Evolutionary conservation across 2,888 invertebrate species (phyloP), one percentile per base, ranked within the genome.

Genomic region (Caenorhabditis sp.): DNA sequence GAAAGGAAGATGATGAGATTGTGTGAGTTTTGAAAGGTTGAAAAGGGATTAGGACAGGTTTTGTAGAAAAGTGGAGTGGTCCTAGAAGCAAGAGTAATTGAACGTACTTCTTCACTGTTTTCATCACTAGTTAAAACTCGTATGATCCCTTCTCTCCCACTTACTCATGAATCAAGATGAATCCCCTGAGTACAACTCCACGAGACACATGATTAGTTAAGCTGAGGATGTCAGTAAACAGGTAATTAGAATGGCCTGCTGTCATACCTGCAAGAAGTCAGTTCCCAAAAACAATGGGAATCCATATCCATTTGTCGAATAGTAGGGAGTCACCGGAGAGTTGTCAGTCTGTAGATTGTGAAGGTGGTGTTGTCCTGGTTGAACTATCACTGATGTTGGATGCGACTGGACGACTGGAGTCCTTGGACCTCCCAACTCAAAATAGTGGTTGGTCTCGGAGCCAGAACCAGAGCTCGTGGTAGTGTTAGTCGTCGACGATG

Each of bases 341-440:
- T 10, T 54, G 22, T 68, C 54, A 14, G 14, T 54, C n/a, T 68
- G 68, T 41, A 12, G 68, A 54, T 68, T 54, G 5, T 66, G 58
- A 31, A 61, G 68, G 41, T 35, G 49, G 8, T 68, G 58, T 19
- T 68, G 59, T 44, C 75, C 44, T 12, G 76, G 76, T 19, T 68
- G 76, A 19, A 76, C 75, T 19, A 77, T 77, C 12, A 77, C 76
- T 5, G 76, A 77, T 24, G 76, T 77, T n/a, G 44, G 76, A 49
- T 77, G 75, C 0, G 49, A 47, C 58, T 70, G 61, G 51, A 28
- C 24, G 19, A 26, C 38, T 22, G 68, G 54, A 26, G 35, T 68
- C 38, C 54, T 59, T 2, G 72, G 24, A 0, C 35, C 54, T 19
- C 54, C 72, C 47, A 72, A 59, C 31, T 72, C 72, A 16, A 61